A percentile compares a stretch with the other conserved stretches of the same genome.
Conservation (phyloP, 2,797 vertebrate species). For the Platyrinchus mystaceus region DNA sequence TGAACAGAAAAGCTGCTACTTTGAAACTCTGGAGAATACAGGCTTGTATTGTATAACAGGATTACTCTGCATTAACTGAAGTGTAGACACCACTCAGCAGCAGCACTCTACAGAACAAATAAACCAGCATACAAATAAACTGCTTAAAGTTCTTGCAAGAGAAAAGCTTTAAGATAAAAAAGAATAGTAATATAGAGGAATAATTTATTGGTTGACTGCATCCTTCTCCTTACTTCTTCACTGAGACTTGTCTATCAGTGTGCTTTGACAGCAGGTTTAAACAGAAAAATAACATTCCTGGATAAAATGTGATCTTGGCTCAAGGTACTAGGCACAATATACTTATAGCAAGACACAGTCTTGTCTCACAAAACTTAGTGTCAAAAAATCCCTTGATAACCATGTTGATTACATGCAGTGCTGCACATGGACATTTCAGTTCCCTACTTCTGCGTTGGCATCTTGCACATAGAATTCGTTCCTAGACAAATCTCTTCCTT, state of each 20-base stretch:
- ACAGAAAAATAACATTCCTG: neutral
- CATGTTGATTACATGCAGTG: neutral
- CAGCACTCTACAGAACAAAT: neutral
- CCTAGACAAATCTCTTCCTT: neutral
- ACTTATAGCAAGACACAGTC: neutral
- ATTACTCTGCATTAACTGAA: neutral
- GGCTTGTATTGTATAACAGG: slow-evolving; percentile 10
- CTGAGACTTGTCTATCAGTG: neutral
- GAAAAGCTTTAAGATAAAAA: neutral
- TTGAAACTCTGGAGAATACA: slow-evolving; percentile 36
- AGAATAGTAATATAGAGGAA: neutral
- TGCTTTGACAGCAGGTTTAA: neutral
- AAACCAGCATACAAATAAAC: neutral
- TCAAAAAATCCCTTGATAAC: neutral
- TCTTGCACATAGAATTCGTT: neutral
- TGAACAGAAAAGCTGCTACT: slow-evolving; percentile 24
- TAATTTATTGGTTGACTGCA: neutral
- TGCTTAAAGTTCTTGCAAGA: neutral
- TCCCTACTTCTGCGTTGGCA: neutral
- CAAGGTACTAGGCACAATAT: neutral
- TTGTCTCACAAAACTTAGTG: neutral
- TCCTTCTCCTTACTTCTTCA: neutral
- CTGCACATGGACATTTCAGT: neutral
- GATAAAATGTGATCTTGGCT: neutral
- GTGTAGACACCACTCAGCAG: neutral